phyloP scores from a whole-genome alignment of 2,797 vertebrate genomes.

The Cirrhinus mrigala region DNA sequence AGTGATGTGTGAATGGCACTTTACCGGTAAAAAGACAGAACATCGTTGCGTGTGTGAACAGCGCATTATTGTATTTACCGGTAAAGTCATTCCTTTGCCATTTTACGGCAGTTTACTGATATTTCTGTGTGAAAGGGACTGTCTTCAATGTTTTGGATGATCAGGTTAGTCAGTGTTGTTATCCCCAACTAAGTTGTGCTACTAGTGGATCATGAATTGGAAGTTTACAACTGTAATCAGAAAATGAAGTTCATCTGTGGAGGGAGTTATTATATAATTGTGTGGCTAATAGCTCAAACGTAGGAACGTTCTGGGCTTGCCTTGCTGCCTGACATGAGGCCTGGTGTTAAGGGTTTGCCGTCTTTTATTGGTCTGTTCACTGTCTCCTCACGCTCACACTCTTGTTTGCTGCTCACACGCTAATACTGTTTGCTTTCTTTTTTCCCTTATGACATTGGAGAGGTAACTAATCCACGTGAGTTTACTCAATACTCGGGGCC shows the following conservation, averaged over 20 bases:
- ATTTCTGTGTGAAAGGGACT: too few species aligned
- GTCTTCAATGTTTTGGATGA: too few species aligned
- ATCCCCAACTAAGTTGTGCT: not conserved
- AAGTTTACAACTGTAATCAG: constrained; percentile 60
- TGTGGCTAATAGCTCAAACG: constrained; percentile 18
- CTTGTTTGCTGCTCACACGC: not conserved
- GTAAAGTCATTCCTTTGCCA: too few species aligned
- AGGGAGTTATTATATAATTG: constrained; percentile 43
- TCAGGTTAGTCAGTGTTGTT: too few species aligned
- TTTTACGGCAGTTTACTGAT: too few species aligned
- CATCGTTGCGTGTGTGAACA: too few species aligned
- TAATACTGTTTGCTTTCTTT: constrained; percentile 41
- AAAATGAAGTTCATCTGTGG: constrained; percentile 48
- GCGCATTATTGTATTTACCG: too few species aligned
- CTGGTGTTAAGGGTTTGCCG: constrained; percentile 38
- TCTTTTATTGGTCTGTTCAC: constrained; percentile 36
- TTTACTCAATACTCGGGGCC: constrained; percentile 11
- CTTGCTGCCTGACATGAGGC: constrained; percentile 48
- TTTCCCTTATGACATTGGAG: constrained; percentile 23
- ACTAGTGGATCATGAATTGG: constrained; percentile 26
- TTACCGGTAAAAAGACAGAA: too few species aligned
- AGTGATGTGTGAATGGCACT: too few species aligned
- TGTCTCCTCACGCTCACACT: constrained; percentile 1
- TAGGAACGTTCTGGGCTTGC: constrained; percentile 1
- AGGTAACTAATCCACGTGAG: constrained; percentile 31